phyloP scores from a whole-genome alignment of 2,888 invertebrate genomes.

The Caenorhabditis drosophilae region DNA sequence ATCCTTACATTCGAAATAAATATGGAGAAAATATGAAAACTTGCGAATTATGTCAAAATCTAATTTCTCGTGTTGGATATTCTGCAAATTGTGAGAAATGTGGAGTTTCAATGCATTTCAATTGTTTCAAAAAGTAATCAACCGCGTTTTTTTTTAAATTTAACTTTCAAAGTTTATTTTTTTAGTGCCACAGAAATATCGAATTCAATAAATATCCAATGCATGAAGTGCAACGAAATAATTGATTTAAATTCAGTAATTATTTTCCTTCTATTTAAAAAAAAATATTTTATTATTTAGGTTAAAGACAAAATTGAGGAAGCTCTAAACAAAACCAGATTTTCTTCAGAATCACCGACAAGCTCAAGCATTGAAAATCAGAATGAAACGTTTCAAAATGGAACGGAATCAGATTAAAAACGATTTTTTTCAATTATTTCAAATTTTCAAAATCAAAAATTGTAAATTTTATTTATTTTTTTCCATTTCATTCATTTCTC shows the following conservation, averaged over 20 bases:
- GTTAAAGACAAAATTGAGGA: too few relatives aligned
- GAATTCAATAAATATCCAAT: constrained; percentile 7
- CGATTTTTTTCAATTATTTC: too few relatives aligned
- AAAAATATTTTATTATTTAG: too few relatives aligned
- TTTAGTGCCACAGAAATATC: constrained; percentile 15
- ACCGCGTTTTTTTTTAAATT: background rate
- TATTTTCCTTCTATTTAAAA: too few relatives aligned
- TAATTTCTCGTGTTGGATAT: constrained; percentile 10
- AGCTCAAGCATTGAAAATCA: too few relatives aligned
- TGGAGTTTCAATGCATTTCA: constrained; percentile 12
- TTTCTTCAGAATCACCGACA: too few relatives aligned
- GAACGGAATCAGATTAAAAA: too few relatives aligned
- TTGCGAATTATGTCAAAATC: constrained; percentile 16
- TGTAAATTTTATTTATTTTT: too few relatives aligned
- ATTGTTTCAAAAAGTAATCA: constrained; percentile 32
- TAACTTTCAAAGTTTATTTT: background rate
- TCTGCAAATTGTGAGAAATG: constrained; percentile 23
- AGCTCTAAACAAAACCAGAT: too few relatives aligned
- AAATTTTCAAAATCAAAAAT: too few relatives aligned
- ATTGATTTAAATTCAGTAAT: constrained; percentile 3
- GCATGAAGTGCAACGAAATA: constrained; percentile 2
- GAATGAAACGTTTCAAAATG: too few relatives aligned
- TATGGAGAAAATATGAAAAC: constrained; percentile 1
- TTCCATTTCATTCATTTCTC: too few relatives aligned
- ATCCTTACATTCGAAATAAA: constrained; percentile 21